phyloP scores from a whole-genome alignment of 53 echinoderm and acorn worm genomes.

The Zoroaster sp. region DNA sequence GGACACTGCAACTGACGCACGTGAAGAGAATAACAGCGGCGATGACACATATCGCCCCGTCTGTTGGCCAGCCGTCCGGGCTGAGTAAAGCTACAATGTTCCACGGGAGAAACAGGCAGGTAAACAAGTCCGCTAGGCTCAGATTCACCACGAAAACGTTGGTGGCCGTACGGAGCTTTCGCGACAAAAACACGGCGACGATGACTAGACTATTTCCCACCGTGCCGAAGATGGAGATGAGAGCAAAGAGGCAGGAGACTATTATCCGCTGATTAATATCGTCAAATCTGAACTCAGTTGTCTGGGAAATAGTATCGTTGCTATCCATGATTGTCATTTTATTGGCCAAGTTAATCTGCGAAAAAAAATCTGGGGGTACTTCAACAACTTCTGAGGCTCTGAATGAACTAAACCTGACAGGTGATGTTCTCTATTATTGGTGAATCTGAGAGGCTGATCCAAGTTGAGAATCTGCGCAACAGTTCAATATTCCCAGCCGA shows the following conservation, averaged over 20 bases:
- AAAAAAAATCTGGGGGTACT: too few relatives aligned
- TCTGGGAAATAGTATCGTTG: not conserved
- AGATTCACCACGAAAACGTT: constrained; percentile 94
- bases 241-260: constrained; percentile 70
- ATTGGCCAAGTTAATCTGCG: not conserved
- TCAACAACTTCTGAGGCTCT: too few relatives aligned
- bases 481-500: not conserved
- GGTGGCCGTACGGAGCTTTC: constrained; percentile 86
- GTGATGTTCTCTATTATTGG: too few relatives aligned
- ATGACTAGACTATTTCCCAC: constrained; percentile 88
- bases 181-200: constrained; percentile 75
- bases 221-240: constrained; percentile 77
- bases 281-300: constrained; percentile 63
- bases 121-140: constrained; percentile 80
- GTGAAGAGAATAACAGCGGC: constrained; percentile 85
- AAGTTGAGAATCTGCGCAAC: not conserved
- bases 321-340: not conserved
- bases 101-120: constrained; percentile 84
- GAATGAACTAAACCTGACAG: too few relatives aligned
- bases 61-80: constrained; percentile 80
- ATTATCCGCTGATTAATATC: constrained; percentile 78
- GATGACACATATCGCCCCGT: constrained; percentile 74
- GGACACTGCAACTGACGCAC: constrained; percentile 88
- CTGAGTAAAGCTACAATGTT: constrained; percentile 86
- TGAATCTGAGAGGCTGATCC: too few relatives aligned